Base-by-base conservation (phyloP, 2,113 vertebrate genomes). In the Zosterops borbonicus region DNA sequence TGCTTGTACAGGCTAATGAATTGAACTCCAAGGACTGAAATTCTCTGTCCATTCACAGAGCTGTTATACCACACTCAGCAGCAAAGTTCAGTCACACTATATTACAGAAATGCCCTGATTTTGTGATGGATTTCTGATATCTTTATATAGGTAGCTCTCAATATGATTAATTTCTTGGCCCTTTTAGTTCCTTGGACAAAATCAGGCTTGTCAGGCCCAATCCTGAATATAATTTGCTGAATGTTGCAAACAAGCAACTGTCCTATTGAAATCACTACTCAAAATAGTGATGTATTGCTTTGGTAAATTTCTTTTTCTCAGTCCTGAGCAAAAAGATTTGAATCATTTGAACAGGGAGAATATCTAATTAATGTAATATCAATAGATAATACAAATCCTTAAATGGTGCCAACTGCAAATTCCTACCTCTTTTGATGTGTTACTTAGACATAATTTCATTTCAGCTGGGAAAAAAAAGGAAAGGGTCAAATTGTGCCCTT, bases 361-460 rank as follows among this genome's bases (percentile, higher is more conserved):
- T 83, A 68, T 63, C 64, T 94, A 80, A 85, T 86, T 88, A 52
- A 86, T 81, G 52, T 74, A 68, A 25, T 90, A 73, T 75, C 85
- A 75, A 52, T 41, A 86, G 82, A 83, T 80, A 88, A 77, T 60
- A 70, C 3, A 15, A 86, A 86, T 79, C 52, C 76, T 78, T 94
- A 92, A 81, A 81, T 33, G 37, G 25, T 94, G 37, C 94, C n/a
- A 89, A 47, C 56, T 87, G 81, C 47, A 90, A 86, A 78, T 93
- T 92, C 60, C 73, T 91, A 8, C 25, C 14, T 83, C 65, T 94
- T 93, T 94, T 95, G 73, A 60, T 93, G 56, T 88, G 46, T 88
- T 74, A 68, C 64, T 89, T 59, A 82, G 56, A 60, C 73, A 44
- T 92, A 77, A 90, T 90, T 94, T 88, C 52, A 86, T 94, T 94